Conservation (phyloP, 1,140 invertebrate species). For the Drosophila truncata region DNA sequence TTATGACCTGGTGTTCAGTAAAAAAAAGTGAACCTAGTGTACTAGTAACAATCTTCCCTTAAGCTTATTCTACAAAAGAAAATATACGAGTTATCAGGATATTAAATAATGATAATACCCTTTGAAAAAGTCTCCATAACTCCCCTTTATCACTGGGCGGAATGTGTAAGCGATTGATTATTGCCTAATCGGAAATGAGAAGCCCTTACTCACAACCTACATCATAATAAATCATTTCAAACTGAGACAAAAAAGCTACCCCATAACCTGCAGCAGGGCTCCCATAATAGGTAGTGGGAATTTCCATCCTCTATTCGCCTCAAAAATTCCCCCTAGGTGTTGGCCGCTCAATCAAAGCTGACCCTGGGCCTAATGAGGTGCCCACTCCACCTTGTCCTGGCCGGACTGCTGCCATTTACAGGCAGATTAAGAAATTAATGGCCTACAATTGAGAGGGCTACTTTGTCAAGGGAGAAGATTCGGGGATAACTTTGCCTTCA, state of each 20-base stretch:
- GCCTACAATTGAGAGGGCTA: slow-evolving; percentile 54
- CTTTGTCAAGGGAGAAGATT: slow-evolving; percentile 47
- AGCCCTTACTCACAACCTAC: slow-evolving; percentile 30
- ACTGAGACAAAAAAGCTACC: slow-evolving; percentile 25
- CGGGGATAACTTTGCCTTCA: slow-evolving; percentile 44
- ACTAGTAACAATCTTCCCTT: too few relatives aligned
- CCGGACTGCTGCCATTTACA: slow-evolving; percentile 37
- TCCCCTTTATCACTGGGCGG: background rate
- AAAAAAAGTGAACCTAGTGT: too few relatives aligned
- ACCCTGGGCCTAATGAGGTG: slow-evolving; percentile 40
- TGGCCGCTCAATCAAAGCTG: slow-evolving; percentile 55
- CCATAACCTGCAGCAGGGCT: background rate
- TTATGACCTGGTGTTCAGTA: background rate
- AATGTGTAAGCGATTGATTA: slow-evolving; percentile 35
- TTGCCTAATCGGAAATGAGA: slow-evolving; percentile 9
- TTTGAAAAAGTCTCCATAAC: slow-evolving; percentile 1
- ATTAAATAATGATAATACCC: background rate
- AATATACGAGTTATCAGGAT: slow-evolving; percentile 4
- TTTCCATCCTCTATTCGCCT: background rate
- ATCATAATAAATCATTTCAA: slow-evolving; percentile 54
- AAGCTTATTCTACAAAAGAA: background rate
- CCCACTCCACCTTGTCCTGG: slow-evolving; percentile 15
- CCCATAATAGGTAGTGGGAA: background rate
- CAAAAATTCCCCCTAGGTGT: slow-evolving; percentile 36
- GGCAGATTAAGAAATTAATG: slow-evolving; percentile 61